Conservation (phyloP, 2,113 vertebrate genomes). For the Actinemys pallida region DNA sequence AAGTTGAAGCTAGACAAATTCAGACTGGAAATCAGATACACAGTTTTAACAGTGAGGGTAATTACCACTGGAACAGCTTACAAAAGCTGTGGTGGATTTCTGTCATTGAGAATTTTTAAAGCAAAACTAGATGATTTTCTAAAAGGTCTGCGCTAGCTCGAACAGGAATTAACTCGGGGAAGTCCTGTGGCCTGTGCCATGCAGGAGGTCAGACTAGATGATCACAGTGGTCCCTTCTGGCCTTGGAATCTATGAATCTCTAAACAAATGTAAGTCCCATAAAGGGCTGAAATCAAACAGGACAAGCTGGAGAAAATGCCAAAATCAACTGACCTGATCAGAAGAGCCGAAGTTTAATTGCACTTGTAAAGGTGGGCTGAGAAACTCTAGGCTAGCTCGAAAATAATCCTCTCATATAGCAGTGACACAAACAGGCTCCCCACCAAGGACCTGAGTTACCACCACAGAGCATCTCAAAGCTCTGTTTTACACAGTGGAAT, state of each 20-base stretch:
- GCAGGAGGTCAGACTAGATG: background rate
- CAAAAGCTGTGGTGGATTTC: background rate
- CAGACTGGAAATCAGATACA: background rate
- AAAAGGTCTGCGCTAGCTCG: background rate
- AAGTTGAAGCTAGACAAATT: background rate
- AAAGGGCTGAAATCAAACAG: background rate
- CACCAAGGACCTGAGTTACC: background rate
- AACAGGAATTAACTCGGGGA: background rate
- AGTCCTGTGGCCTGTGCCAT: background rate
- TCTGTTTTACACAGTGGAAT: background rate
- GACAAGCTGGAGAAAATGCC: background rate
- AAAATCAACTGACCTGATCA: background rate
- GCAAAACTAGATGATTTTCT: background rate
- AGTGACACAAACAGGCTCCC: background rate
- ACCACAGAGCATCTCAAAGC: background rate
- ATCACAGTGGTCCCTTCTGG: background rate
- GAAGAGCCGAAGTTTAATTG: background rate
- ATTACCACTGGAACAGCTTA: background rate
- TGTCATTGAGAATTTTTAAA: background rate
- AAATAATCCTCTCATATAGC: background rate
- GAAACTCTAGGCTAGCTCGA: background rate
- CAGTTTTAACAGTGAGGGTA: background rate
- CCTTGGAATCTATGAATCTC: background rate
- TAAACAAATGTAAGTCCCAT: background rate
- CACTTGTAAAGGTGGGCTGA: background rate